Base-by-base conservation (phyloP, 2,888 invertebrate genomes). In the Standfussiana lucernea region DNA sequence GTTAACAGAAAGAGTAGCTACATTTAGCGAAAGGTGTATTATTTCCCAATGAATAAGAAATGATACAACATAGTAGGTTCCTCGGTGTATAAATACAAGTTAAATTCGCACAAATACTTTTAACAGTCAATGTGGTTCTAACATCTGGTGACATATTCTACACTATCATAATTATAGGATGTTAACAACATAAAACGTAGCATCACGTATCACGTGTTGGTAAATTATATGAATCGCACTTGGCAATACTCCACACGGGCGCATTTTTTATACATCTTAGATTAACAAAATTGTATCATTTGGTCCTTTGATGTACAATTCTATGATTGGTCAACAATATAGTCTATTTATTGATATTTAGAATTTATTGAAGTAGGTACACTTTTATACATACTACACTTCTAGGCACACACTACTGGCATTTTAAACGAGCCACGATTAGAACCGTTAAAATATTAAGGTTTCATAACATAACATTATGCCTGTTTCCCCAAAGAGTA, bases 181-280 rank as follows among this genome's bases (percentile, higher is more conserved):
- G 59, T 75, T 64, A 59, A 47, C 32, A 65, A 59, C 35, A 42
- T 74, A 59, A 56, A 65, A 65, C 21, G 4, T 56, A 80, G 42
- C 47, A 62, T 56, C 32, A 40, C 53, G 15, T 59, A 62, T 56
- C 32, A 40, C 53, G 15, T 59, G 53, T 47, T 32, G 37, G 59
- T 62, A 40, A 53, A 35, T 64, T 47, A 42, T 37, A 40, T 68
- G 62, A 74, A 78, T 70, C 40, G 45, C 13, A 81, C 64, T 82
- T 84, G 78, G 72, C 78, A 82, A 70, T 56, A 72, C 65, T 80
- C 75, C 78, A 79, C 47, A 64, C 50, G 35, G 72, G 32, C 45
- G 24, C n/a, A 47, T 61, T 79, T 77, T 77, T 69, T 65, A 72
- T 35, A n/a, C 37, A 62, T 24, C 61, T 37, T 47, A 56, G 28